Evolutionary conservation across 2,888 invertebrate genomes (phyloP), one percentile per base, ranked within the genome.

Genomic region (Rhaphigaster nebulosa): DNA sequence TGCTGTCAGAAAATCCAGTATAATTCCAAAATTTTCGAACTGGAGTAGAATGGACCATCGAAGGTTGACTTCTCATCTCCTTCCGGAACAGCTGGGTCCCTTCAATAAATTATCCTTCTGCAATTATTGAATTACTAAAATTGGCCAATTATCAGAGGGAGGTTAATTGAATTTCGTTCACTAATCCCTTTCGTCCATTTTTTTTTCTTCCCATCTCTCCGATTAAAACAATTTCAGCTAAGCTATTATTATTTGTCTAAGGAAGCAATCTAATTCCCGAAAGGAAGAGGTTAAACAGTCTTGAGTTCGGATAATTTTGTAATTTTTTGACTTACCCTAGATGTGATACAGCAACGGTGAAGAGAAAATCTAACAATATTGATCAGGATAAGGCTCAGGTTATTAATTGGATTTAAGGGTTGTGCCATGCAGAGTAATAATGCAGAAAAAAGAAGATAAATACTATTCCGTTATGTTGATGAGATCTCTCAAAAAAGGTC

Each of bases 101-200:
- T 45, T 8, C 45, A 84, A 84, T 84, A 84, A 84, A 84, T 45
- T 45, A 84, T 84, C 84, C 26, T 26, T 26, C 41, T 12, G 15
- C 84, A 41, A 84, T 84, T 84, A 84, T 45, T 15, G 84, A 45
- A 84, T 84, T 84, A 84, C 45, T n/a, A 1, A 41, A 84, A 84
- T 84, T 84, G 84, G 84, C 45, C 84, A 45, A 84, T 84, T 84
- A 84, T 84, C 45, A 84, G n/a, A 12, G 26, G 84, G 41, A 84
- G 84, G 84, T 84, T 84, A 84, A 84, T 84, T 84, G 45, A 84
- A 84, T 84, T 84, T 84, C 45, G 4, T 45, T n/a, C 45, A 45
- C 41, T 84, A 84, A 84, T 84, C 3, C 3, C 26, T 80, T 80
- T n/a, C 8, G 3, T 45, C 45, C n/a, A 45, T 84, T 84, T 84